phyloP scores from a whole-genome alignment of 2,113 vertebrate genomes.

The Cavia aperea region DNA sequence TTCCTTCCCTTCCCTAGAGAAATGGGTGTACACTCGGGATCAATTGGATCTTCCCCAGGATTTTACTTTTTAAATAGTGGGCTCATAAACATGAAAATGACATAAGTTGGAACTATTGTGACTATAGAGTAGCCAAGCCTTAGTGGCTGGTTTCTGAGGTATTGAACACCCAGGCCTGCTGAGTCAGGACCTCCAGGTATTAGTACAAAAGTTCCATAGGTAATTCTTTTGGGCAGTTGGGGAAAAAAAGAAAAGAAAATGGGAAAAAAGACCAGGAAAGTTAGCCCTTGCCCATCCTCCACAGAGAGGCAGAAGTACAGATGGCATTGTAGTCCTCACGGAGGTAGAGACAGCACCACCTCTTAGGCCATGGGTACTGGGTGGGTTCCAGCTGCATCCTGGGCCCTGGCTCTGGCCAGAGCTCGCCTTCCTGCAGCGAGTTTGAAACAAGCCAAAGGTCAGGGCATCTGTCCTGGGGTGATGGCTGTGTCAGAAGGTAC shows the following conservation, averaged over 20 bases:
- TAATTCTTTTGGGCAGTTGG: background rate
- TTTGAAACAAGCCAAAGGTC: background rate
- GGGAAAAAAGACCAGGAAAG: background rate
- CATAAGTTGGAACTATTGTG: background rate
- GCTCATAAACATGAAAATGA: background rate
- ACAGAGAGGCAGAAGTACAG: background rate
- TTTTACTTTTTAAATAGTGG: constrained; percentile 4
- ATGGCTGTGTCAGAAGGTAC: background rate
- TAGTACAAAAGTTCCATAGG: background rate
- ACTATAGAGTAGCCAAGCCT: background rate
- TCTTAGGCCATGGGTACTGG: too few relatives aligned
- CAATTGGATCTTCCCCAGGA: background rate
- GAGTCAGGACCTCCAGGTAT: background rate
- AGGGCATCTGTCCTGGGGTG: background rate
- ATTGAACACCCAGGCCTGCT: background rate
- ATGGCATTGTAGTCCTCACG: background rate
- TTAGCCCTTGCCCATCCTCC: background rate
- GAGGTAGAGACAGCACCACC: background rate
- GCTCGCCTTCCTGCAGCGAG: background rate
- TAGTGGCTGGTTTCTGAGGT: background rate
- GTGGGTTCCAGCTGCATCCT: too few relatives aligned
- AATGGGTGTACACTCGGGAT: background rate
- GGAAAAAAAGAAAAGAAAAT: background rate
- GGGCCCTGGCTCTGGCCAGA: background rate
- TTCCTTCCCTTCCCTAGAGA: background rate